Evolutionary conservation across 2,113 vertebrate genomes (phyloP).

Genomic region (Felis catus): DNA sequence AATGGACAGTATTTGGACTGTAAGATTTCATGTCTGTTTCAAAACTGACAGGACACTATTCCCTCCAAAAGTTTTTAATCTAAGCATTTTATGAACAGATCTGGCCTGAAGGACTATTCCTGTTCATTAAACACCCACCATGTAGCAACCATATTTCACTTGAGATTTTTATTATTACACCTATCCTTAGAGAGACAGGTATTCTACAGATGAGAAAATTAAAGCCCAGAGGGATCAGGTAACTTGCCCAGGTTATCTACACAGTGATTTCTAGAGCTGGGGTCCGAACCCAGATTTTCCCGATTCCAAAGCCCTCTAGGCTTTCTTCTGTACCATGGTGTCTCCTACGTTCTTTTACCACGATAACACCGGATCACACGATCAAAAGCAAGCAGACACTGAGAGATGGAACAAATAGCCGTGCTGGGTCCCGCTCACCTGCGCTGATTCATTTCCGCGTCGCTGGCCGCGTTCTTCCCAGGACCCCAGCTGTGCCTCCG

Average conservation of each 20-base stretch:
- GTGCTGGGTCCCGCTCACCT: slow-evolving; percentile 86
- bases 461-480: slow-evolving; percentile 90
- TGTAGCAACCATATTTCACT: not conserved
- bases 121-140: not conserved
- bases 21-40: slow-evolving; percentile 24
- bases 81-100: not conserved
- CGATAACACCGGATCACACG: not conserved
- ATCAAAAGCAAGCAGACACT: not conserved
- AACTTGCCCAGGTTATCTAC: not conserved
- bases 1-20: not conserved
- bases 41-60: not conserved
- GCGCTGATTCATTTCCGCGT: slow-evolving; percentile 94
- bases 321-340: not conserved
- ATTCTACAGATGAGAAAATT: slow-evolving; percentile 27
- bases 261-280: not conserved
- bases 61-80: not conserved
- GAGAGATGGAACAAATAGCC: not conserved
- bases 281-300: not conserved
- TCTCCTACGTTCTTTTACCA: not conserved
- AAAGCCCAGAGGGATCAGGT: slow-evolving; percentile 19
- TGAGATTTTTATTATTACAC: not conserved
- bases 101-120: not conserved
- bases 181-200: not conserved
- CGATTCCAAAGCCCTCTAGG: not conserved
- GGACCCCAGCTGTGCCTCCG: slow-evolving; percentile 98